Evolutionary conservation across 2,113 vertebrate species (phyloP).

Genomic region (Cariama cristata): DNA sequence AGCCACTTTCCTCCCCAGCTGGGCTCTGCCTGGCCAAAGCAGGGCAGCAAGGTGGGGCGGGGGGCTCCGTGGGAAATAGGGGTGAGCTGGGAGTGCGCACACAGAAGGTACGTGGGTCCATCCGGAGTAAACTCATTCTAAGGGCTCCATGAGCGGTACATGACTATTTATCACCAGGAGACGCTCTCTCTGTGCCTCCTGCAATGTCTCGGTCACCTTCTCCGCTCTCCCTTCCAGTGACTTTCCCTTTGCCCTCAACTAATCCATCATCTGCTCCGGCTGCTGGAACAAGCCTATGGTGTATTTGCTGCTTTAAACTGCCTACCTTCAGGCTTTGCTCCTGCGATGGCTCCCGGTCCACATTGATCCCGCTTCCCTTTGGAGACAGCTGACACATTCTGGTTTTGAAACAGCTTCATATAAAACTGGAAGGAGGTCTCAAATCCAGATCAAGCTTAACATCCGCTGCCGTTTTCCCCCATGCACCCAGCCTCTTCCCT

Average conservation of each 20-base stretch:
- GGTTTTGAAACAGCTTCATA: conserved; percentile 19
- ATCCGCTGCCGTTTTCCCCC: background rate
- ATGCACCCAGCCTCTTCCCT: background rate
- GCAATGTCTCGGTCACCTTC: conserved; percentile 34
- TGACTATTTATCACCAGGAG: background rate
- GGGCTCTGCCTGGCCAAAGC: background rate
- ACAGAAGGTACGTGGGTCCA: rapidly evolving
- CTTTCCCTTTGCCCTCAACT: conserved; percentile 16
- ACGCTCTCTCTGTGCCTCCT: background rate
- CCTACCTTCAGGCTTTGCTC: background rate
- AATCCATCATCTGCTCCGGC: background rate
- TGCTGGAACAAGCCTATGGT: background rate
- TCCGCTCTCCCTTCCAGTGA: background rate
- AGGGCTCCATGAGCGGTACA: rapidly evolving
- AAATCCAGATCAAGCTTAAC: conserved; percentile 53
- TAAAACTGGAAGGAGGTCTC: conserved; percentile 45
- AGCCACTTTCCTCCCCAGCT: background rate
- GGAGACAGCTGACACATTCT: background rate
- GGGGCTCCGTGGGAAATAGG: rapidly evolving
- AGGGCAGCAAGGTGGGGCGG: background rate
- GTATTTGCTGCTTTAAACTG: background rate
- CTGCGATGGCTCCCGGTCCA: rapidly evolving
- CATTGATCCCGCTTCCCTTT: background rate
- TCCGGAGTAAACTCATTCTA: background rate
- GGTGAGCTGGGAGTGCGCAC: background rate